These are phyloP conservation scores for Catocala fraxini DNA, from an alignment of 2,888 invertebrate species.

Conservation along the genomic window DNA sequence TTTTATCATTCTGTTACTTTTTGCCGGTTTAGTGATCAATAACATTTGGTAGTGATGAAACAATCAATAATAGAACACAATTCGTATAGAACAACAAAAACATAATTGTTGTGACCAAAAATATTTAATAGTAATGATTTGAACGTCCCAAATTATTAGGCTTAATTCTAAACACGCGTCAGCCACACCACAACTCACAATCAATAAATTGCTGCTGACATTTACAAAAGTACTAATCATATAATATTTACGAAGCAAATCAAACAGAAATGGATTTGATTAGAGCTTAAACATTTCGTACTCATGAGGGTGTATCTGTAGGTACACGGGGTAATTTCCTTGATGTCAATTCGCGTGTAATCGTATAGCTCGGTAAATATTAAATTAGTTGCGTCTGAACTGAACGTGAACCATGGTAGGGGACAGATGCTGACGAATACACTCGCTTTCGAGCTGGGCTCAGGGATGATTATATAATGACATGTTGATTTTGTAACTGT, in stretches of 20 bases:
- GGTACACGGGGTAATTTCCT: constrained; percentile 30
- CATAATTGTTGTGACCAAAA: too few species aligned
- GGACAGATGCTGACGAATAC: not conserved
- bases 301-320: constrained; percentile 22
- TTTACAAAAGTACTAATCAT: constrained; percentile 25
- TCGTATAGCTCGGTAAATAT: constrained; percentile 48
- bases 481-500: not conserved
- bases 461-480: not conserved
- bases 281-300: constrained; percentile 17
- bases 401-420: constrained; percentile 10
- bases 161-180: not conserved
- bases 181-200: constrained; percentile 5
- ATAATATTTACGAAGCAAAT: constrained; percentile 36
- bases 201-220: constrained; percentile 15
- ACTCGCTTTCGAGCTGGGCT: not conserved
- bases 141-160: not conserved
- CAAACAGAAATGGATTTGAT: constrained; percentile 40
- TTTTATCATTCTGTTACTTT: too few species aligned
- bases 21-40: too few species aligned
- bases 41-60: too few species aligned
- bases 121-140: not conserved
- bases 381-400: constrained; percentile 48
- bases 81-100: too few species aligned
- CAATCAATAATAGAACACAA: too few species aligned
- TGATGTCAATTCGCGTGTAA: constrained; percentile 48